Evolutionary conservation across 2,113 vertebrate species (phyloP).

Genomic region (Pardalotus punctatus): DNA sequence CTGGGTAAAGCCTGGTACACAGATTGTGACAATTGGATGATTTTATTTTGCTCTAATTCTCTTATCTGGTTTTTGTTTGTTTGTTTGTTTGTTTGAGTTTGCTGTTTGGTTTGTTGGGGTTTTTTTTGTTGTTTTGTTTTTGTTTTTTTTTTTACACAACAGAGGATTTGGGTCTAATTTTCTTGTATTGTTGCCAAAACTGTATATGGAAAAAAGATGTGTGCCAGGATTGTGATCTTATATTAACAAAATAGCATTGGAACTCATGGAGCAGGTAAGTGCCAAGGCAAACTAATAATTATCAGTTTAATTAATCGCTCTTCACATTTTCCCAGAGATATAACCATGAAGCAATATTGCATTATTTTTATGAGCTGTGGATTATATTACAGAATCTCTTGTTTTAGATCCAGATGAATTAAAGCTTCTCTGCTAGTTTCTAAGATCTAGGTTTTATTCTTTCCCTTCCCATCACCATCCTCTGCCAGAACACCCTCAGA

Average conservation of each 20-base stretch:
- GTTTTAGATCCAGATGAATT: neutral
- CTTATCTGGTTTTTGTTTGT: neutral
- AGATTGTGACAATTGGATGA: neutral
- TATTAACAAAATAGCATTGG: slow-evolving; percentile 26
- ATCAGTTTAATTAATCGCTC: slow-evolving; percentile 50
- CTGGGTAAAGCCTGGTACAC: neutral
- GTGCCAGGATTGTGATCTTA: neutral
- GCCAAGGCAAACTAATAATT: slow-evolving; percentile 53
- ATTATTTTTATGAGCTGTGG: neutral
- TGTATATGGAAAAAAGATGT: neutral
- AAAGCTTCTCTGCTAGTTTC: neutral
- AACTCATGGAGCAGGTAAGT: slow-evolving; percentile 5
- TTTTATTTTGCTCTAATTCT: neutral
- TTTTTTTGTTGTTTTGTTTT: neutral
- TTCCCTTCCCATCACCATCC: neutral
- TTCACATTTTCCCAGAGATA: neutral
- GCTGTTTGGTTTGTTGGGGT: neutral
- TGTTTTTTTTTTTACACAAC: neutral
- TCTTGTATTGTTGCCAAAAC: neutral
- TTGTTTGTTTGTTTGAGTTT: neutral
- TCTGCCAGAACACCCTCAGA: neutral
- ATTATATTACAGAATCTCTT: neutral
- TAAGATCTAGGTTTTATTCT: neutral
- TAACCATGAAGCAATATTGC: neutral
- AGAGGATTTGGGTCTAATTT: neutral